Conservation (phyloP, 1,140 invertebrate species). For the Drosophila seguyi region DNA sequence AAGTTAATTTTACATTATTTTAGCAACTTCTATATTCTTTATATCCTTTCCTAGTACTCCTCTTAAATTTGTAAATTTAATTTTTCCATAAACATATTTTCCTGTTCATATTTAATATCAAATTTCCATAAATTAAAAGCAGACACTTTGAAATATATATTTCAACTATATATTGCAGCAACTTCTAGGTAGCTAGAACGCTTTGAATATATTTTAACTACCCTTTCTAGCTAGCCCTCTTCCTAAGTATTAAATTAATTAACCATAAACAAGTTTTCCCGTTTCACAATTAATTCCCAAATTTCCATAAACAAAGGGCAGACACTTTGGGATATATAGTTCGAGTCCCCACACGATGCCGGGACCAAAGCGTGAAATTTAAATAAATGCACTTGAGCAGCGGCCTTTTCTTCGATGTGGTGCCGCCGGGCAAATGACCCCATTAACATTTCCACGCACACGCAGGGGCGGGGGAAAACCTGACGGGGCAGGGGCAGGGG, state of each 20-base stretch:
- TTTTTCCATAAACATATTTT: not conserved
- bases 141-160: not conserved
- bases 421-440: conserved; percentile 69
- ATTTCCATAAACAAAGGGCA: conserved; percentile 33
- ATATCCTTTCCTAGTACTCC: rapidly evolving
- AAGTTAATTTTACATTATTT: too few species aligned
- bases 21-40: too few species aligned
- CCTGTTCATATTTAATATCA: not conserved
- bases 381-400: conserved; percentile 64
- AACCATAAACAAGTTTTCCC: not conserved
- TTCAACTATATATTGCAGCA: too few species aligned
- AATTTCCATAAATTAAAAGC: not conserved
- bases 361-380: conserved; percentile 43
- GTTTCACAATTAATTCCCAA: conserved; percentile 9
- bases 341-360: conserved; percentile 28
- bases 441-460: conserved; percentile 71
- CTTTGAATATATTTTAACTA: not conserved
- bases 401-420: conserved; percentile 33
- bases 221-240: too few species aligned
- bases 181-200: too few species aligned
- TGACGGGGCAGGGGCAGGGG: not conserved
- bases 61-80: too few species aligned
- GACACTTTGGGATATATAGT: not conserved
- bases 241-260: conserved; percentile 8
- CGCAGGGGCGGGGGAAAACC: conserved; percentile 6